A percentile compares a stretch with the other conserved stretches of the same genome.
Conservation (phyloP, 2,888 invertebrate genomes). For the Periphyllus acericola region DNA sequence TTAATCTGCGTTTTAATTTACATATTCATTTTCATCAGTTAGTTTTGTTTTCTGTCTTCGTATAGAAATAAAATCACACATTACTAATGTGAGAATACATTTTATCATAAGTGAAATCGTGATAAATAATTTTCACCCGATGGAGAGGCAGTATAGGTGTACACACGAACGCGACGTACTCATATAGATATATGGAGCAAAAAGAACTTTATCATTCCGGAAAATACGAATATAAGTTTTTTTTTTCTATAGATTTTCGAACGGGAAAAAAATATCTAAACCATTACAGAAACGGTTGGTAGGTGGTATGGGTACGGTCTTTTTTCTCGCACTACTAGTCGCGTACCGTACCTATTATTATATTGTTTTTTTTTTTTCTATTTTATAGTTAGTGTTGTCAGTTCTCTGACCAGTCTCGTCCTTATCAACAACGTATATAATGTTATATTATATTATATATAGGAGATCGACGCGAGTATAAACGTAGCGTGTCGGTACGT, state of each 20-base stretch:
- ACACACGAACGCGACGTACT: too few relatives aligned
- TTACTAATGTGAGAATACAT: neutral
- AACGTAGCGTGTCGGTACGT: slow-evolving; percentile 61
- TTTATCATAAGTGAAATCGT: slow-evolving; percentile 1
- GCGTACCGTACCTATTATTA: neutral
- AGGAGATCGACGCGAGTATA: slow-evolving; percentile 46
- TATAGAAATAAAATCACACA: neutral
- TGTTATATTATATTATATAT: neutral
- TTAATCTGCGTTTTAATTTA: too few relatives aligned
- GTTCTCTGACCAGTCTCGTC: slow-evolving; percentile 50
- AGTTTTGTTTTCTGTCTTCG: neutral
- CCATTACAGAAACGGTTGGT: slow-evolving; percentile 42
- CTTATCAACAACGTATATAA: slow-evolving; percentile 45
- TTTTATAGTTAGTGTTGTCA: slow-evolving; percentile 17
- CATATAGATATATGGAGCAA: neutral
- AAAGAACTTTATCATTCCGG: slow-evolving; percentile 21
- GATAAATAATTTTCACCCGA: neutral
- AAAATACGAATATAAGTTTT: neutral
- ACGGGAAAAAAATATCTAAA: slow-evolving; percentile 21
- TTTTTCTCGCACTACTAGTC: slow-evolving; percentile 30
- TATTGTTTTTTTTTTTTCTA: slow-evolving; percentile 10
- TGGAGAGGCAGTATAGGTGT: neutral
- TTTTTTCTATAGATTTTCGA: neutral
- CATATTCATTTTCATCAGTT: neutral
- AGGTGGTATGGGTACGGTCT: slow-evolving; percentile 17